Evolutionary conservation across 2,888 invertebrate species (phyloP).

Genomic region (Parelbella ahira): DNA sequence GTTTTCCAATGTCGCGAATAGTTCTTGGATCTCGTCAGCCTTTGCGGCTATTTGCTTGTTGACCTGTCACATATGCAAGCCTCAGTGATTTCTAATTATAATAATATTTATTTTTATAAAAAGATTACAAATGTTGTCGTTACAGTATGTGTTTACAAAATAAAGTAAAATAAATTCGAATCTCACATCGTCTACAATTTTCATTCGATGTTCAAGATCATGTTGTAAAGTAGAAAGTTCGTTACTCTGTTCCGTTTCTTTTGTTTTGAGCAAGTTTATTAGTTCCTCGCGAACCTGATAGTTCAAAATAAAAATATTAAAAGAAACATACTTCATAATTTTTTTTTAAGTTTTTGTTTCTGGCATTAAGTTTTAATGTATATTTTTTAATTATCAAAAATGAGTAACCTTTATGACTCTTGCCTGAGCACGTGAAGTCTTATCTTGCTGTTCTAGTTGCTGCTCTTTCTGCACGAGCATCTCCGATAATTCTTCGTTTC

Average conservation of each 20-base stretch:
- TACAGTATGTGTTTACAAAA: too few relatives aligned
- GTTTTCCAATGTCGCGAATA: slow-evolving; percentile 72
- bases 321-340: too few relatives aligned
- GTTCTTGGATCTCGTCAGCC: slow-evolving; percentile 73
- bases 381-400: too few relatives aligned
- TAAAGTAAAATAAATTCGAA: slow-evolving; percentile 26
- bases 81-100: too few relatives aligned
- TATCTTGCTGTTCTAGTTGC: slow-evolving; percentile 80
- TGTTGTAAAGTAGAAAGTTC: slow-evolving; percentile 62
- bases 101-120: too few relatives aligned
- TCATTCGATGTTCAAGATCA: slow-evolving; percentile 70
- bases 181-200: slow-evolving; percentile 73
- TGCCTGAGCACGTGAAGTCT: slow-evolving; percentile 82
- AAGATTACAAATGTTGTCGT: too few relatives aligned
- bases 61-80: too few relatives aligned
- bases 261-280: slow-evolving; percentile 80
- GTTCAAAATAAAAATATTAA: slow-evolving; percentile 4
- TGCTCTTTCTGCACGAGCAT: slow-evolving; percentile 76
- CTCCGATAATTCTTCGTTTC: slow-evolving; percentile 72
- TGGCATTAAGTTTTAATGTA: too few relatives aligned
- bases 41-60: slow-evolving; percentile 75
- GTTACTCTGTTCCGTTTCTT: slow-evolving; percentile 75
- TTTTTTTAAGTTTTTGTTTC: too few relatives aligned
- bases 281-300: slow-evolving; percentile 80
- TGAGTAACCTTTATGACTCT: slow-evolving; percentile 80